Evolutionary conservation across 92 coral and sea anemone genomes (phyloP).

Genomic region (Bergia sp.): DNA sequence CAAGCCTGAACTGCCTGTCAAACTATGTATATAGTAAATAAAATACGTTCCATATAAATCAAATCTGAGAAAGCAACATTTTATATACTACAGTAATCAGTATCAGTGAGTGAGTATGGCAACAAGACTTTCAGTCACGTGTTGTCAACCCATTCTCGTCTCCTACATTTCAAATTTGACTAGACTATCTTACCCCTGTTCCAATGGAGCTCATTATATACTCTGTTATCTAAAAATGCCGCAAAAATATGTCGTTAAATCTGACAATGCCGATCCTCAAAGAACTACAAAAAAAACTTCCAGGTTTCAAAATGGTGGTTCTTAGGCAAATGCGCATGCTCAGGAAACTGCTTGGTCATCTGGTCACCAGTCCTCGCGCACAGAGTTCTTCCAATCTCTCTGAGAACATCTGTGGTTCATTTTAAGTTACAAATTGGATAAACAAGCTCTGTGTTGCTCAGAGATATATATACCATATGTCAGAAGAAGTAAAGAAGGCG

Average conservation of each 20-base stretch:
- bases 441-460: too few relatives aligned
- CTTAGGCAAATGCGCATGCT: constrained; percentile 22
- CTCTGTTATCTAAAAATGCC: not conserved
- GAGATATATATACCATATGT: too few relatives aligned
- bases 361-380: constrained; percentile 35
- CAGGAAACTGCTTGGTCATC: constrained; percentile 41
- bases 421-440: too few relatives aligned
- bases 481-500: too few relatives aligned
- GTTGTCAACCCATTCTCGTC: not conserved
- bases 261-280: not conserved
- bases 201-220: constrained; percentile 96
- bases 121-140: not conserved
- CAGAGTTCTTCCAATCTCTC: too few relatives aligned
- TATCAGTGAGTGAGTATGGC: too few relatives aligned
- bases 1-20: not conserved
- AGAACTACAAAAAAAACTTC: not conserved
- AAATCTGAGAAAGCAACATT: not conserved
- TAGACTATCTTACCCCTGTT: constrained; percentile 85
- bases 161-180: not conserved
- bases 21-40: not conserved
- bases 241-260: not conserved
- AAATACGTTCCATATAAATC: too few relatives aligned
- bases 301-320: constrained; percentile 41
- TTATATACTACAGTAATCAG: too few relatives aligned
- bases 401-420: too few relatives aligned